These are phyloP conservation scores for Anoplophora glabripennis DNA, from an alignment of 1,140 invertebrate species.

Conservation along the genomic window DNA sequence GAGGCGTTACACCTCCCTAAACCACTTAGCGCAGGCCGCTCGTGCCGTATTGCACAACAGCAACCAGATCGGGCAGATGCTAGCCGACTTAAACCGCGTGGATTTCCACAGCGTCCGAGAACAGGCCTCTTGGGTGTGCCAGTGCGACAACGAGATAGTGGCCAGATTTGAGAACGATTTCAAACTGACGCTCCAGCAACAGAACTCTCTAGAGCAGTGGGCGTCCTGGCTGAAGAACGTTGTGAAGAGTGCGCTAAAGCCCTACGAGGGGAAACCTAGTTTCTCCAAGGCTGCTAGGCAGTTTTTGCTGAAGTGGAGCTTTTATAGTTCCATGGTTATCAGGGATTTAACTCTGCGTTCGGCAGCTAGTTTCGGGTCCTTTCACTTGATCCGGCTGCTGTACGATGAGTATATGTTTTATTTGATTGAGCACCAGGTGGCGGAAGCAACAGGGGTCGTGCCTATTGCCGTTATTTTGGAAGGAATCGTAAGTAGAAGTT, in stretches of 20 bases:
- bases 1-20: conserved; percentile 95
- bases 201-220: conserved; percentile 95
- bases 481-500: conserved; percentile 60
- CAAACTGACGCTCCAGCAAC: conserved; percentile 87
- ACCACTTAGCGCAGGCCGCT: conserved; percentile 95
- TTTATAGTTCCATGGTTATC: conserved; percentile 98
- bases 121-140: conserved; percentile 96
- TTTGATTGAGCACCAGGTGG: conserved; percentile 95
- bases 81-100: conserved; percentile 93
- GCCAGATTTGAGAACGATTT: conserved; percentile 89
- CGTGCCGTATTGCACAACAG: conserved; percentile 94
- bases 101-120: conserved; percentile 95
- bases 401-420: conserved; percentile 99
- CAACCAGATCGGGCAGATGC: conserved; percentile 95
- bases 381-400: conserved; percentile 94
- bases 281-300: conserved; percentile 90
- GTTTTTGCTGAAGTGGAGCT: conserved; percentile 98
- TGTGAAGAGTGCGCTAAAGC: conserved; percentile 82
- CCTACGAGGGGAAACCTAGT: conserved; percentile 78
- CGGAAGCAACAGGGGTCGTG: conserved; percentile 82
- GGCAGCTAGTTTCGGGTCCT: conserved; percentile 97
- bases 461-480: conserved; percentile 87
- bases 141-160: conserved; percentile 86
- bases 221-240: conserved; percentile 94
- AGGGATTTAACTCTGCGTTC: conserved; percentile 91